Evolutionary conservation across 92 coral and sea anemone species (phyloP).

Genomic region (Umimayanthus chanpuru): DNA sequence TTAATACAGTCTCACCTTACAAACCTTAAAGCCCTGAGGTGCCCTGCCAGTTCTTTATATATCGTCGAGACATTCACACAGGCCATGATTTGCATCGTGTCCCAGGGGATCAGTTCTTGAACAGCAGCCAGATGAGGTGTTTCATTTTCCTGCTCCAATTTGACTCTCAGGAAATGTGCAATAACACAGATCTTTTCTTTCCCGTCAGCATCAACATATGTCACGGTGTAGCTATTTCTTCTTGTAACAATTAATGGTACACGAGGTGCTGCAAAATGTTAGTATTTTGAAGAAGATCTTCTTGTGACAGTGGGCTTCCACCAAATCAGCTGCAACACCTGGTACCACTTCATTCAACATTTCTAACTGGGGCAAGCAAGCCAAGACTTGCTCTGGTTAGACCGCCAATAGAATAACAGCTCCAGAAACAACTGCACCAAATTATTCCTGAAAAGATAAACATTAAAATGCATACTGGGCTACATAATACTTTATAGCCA

Average conservation of each 20-base stretch:
- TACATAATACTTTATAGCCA: not conserved
- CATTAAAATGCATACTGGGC: not conserved
- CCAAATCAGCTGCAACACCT: slow-evolving; percentile 48
- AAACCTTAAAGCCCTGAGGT: slow-evolving; percentile 4
- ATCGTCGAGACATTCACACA: slow-evolving; percentile 1
- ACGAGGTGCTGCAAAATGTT: slow-evolving; percentile 54
- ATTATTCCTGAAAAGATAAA: slow-evolving; percentile 38
- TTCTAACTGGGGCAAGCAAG: slow-evolving; percentile 37
- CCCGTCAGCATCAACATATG: slow-evolving; percentile 5
- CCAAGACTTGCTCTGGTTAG: slow-evolving; percentile 30
- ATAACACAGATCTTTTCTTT: not conserved
- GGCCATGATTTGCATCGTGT: not conserved
- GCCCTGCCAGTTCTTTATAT: slow-evolving; percentile 31
- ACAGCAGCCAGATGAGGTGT: slow-evolving; percentile 25
- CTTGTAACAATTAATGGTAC: slow-evolving; percentile 45
- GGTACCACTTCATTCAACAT: slow-evolving; percentile 48
- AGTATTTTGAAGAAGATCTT: slow-evolving; percentile 44
- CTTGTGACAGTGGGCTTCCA: slow-evolving; percentile 38
- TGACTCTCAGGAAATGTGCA: slow-evolving; percentile 14
- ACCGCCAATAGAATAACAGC: slow-evolving; percentile 51
- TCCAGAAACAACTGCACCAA: slow-evolving; percentile 42
- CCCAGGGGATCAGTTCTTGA: not conserved
- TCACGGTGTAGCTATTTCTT: slow-evolving; percentile 54
- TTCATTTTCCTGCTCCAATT: not conserved
- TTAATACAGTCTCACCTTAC: not conserved